Evolutionary conservation across 2,797 vertebrate genomes (phyloP), one percentile per base, ranked within the genome.

Genomic region (Melanotaenia trifasciata): DNA sequence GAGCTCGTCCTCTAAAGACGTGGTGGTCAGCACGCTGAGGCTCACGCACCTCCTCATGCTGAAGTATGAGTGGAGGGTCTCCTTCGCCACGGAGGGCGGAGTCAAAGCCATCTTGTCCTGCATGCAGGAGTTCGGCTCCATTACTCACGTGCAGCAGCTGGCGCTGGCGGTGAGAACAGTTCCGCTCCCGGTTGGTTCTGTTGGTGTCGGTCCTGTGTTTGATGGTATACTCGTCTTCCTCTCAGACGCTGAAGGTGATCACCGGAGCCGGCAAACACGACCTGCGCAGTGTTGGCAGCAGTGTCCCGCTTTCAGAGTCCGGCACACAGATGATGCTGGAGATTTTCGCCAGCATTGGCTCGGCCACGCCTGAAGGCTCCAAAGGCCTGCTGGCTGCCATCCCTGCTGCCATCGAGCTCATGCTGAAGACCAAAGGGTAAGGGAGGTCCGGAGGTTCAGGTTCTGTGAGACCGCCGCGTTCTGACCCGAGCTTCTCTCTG

Each of bases 341-440:
- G 86, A 96, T 97, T 86, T 97, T 98, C 1, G 94, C 96, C 73
- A 97, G 96, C 92, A 96, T 97, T 0, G 96, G 96, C 78, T 97
- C 96, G 0, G 96, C 96, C 33, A 96, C 95, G 2, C 92, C 93
- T 0, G 91, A 94, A 5, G 95, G 95, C 53, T 93, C 95, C 1
- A 89, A 85, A 13, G 95, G 95, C 16, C 93, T 96, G 65, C 94
- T 98, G 70, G 91, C 87, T 0, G 87, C 95, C 65, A 84, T 99
- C 45, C 97, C 97, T 0, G 85, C 94, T 1, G 97, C 96, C 22
- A 84, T 98, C 22, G 91, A 95, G 71, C 92, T 96, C 67, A 94
- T 99, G 97, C 94, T 95, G 56, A 90, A 87, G 56, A 95, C 94
- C 0, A 86, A 95, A 35, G 96, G 96, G 97, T 99, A 91, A 75